Evolutionary conservation across 2,113 vertebrate genomes (phyloP).

Genomic region (Pholis gunnellus): DNA sequence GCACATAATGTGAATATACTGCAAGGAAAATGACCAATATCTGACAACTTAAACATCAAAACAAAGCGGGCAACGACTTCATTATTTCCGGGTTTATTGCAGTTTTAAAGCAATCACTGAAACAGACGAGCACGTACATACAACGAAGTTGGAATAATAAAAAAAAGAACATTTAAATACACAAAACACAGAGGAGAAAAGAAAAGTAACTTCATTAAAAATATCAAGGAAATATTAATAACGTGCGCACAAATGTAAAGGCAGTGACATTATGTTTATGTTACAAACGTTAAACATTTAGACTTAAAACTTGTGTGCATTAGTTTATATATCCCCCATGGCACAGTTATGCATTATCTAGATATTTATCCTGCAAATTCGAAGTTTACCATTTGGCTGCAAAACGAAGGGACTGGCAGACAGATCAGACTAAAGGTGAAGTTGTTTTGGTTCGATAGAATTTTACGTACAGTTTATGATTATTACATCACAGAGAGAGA

Average conservation of each 20-base stretch:
- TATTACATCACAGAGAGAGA: background rate
- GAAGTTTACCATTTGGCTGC: background rate
- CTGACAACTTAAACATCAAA: background rate
- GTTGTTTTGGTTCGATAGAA: background rate
- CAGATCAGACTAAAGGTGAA: too few relatives aligned
- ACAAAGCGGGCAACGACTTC: background rate
- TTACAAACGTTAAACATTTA: background rate
- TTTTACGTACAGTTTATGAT: background rate
- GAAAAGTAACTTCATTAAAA: background rate
- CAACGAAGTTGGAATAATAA: slow-evolving; percentile 32
- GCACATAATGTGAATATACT: too few relatives aligned
- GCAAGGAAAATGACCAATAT: background rate
- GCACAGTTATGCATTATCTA: background rate
- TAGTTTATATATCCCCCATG: background rate
- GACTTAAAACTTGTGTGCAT: background rate
- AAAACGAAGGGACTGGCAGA: background rate
- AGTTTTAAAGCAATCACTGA: slow-evolving; percentile 46
- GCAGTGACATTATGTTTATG: background rate
- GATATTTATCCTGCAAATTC: background rate
- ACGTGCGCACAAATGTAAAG: slow-evolving; percentile 27
- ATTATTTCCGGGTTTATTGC: slow-evolving; percentile 64
- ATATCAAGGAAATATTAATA: slow-evolving; percentile 13
- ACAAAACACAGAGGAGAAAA: slow-evolving; percentile 10
- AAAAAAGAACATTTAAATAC: slow-evolving; percentile 20
- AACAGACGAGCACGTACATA: slow-evolving; percentile 23